Evolutionary conservation across 2,888 invertebrate species (phyloP).

Genomic region (Gnatocerus cornutus): DNA sequence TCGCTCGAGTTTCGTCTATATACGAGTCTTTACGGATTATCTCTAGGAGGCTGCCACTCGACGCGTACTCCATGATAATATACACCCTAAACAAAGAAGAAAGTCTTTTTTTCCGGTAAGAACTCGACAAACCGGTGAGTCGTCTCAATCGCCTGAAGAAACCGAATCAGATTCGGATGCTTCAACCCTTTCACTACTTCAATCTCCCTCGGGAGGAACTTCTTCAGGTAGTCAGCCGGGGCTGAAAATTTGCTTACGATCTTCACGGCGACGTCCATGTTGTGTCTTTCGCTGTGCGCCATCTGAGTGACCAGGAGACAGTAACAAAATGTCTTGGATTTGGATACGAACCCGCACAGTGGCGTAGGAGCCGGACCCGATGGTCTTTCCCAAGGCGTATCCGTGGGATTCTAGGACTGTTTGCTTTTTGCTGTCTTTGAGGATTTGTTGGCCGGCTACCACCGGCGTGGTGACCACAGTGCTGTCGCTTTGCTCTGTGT

Average conservation of each 20-base stretch:
- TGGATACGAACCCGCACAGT: constrained; percentile 79
- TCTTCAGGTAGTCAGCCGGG: constrained; percentile 85
- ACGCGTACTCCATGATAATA: constrained; percentile 88
- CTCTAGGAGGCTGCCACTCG: constrained; percentile 86
- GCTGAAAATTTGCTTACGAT: constrained; percentile 89
- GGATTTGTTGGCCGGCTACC: constrained; percentile 29
- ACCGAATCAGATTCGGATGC: constrained; percentile 86
- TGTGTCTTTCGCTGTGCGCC: constrained; percentile 83
- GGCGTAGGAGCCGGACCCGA: constrained; percentile 88
- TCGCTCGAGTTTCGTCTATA: constrained; percentile 80
- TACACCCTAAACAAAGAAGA: constrained; percentile 76
- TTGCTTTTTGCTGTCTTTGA: constrained; percentile 62
- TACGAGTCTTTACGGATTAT: constrained; percentile 82
- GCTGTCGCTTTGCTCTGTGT: constrained; percentile 20
- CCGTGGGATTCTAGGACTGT: constrained; percentile 87
- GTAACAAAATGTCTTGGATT: constrained; percentile 10
- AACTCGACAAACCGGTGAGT: constrained; percentile 79
- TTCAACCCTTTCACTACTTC: constrained; percentile 87
- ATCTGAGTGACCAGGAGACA: constrained; percentile 68
- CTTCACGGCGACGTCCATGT: constrained; percentile 85
- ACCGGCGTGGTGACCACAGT: constrained; percentile 20
- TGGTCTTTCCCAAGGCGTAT: constrained; percentile 82
- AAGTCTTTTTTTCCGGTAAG: background rate
- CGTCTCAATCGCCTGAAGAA: constrained; percentile 89
- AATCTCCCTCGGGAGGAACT: constrained; percentile 87